A percentile compares a stretch with the other conserved stretches of the same genome.
Conservation (phyloP, 2,113 vertebrate genomes). For the Meleagris gallopavo region DNA sequence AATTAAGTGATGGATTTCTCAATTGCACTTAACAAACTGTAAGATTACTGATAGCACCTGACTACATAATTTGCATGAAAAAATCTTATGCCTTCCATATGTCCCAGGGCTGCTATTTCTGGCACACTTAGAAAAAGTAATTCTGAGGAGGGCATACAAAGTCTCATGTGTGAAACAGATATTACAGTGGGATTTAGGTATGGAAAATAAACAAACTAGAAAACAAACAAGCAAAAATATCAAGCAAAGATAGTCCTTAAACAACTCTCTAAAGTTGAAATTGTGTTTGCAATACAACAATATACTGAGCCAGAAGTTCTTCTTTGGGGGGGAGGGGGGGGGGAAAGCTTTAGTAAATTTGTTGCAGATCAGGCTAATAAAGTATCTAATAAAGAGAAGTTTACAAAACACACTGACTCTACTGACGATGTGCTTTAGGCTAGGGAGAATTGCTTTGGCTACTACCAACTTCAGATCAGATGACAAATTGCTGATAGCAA, state of each 20-base stretch:
- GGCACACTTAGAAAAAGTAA: background rate
- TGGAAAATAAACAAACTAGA: background rate
- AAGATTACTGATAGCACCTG: background rate
- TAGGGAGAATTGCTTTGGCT: conserved; percentile 79
- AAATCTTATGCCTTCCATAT: background rate
- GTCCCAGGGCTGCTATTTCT: background rate
- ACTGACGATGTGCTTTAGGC: background rate
- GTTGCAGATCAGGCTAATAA: background rate
- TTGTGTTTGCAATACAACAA: background rate
- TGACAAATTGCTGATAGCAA: conserved; percentile 67
- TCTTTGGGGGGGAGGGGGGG: too few relatives aligned
- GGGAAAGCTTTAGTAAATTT: conserved; percentile 12
- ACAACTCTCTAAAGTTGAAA: background rate
- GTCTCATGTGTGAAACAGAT: background rate
- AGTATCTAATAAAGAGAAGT: background rate
- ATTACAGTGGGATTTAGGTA: background rate
- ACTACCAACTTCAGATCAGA: conserved; percentile 75
- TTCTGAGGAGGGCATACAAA: background rate
- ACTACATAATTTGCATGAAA: background rate
- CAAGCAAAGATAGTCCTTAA: background rate
- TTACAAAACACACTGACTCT: conserved; percentile 69
- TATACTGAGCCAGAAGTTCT: conserved; percentile 6
- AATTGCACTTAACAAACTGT: background rate
- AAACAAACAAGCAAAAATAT: background rate
- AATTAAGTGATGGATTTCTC: background rate